Conservation (phyloP, 2,797 vertebrate genomes). For the Sebastes minor region DNA sequence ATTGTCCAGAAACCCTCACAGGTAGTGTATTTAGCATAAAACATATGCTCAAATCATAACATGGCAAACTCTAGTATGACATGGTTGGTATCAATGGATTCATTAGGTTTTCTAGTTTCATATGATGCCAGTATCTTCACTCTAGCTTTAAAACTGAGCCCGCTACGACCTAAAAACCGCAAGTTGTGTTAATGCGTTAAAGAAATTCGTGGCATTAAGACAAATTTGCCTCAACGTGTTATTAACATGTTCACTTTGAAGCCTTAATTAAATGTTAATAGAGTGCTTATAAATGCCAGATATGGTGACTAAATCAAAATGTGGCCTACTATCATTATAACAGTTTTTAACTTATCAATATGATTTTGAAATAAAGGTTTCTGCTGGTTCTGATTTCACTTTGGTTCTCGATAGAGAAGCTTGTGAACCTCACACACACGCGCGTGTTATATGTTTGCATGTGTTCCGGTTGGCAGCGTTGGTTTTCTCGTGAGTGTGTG, state of each 20-base stretch:
- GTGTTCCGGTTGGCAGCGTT: constrained; percentile 34
- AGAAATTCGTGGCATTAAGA: too few species aligned
- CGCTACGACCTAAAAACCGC: too few species aligned
- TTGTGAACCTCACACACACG: background rate
- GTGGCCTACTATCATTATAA: background rate
- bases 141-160: too few species aligned
- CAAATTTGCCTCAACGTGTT: too few species aligned
- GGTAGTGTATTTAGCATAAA: too few species aligned
- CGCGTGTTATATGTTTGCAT: background rate
- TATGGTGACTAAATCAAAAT: background rate
- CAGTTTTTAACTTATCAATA: background rate
- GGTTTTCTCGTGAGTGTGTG: constrained; percentile 32
- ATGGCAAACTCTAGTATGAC: too few species aligned
- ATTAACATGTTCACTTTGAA: too few species aligned
- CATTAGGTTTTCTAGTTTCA: rapidly evolving
- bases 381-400: background rate
- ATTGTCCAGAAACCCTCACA: too few species aligned
- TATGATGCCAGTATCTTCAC: too few species aligned
- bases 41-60: too few species aligned
- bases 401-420: background rate
- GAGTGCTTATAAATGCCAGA: background rate
- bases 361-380: background rate
- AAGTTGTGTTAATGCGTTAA: too few species aligned
- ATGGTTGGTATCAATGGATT: too few species aligned
- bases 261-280: background rate